Evolutionary conservation across 2,888 invertebrate genomes (phyloP), one percentile per base, ranked within the genome.

Genomic region (Rutpela maculata): DNA sequence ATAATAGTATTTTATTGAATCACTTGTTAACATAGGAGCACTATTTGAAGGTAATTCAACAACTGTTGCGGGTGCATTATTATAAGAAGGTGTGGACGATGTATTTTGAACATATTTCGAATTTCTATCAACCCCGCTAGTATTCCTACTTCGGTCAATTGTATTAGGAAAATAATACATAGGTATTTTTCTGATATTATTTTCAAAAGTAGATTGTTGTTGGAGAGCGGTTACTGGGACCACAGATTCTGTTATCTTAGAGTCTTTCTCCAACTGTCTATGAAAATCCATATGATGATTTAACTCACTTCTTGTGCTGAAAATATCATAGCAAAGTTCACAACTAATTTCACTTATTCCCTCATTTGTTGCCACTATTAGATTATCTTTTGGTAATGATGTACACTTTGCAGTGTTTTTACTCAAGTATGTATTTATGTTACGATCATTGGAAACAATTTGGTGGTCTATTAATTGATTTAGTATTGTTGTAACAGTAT

Each of bases 301-400:
- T 18, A 75, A 63, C 2, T 35, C 57, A 7, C 15, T n/a, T 35
- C 12, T 38, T 43, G 59, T 57, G 7, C 38, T 43, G 17, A 79
- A 77, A 10, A 66, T 55, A 65, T 79, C 79, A 56, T 71, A 66
- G 22, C 79, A 79, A 59, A 79, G 62, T 26, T 75, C 77, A 57
- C 74, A 74, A 17, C 11, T 59, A 15, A 59, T 19, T 59, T 22
- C 7, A 22, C 12, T 59, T 59, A 15, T 18, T 19, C 19, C 19
- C 12, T 50, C 15, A 15, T 50, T 15, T 50, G 15, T 15, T 5
- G 11, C 50, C 0, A 15, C 15, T 50, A 9, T 38, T 38, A 1
- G 38, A 38, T 38, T 11, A 38, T 11, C 9, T 15, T 15, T 50
- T 15, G 15, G 15, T 15, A 15, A 5, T 50, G 50, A 11, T 50